Percentiles rank a stretch among this genome's conserved stretches.
phyloP scores from a whole-genome alignment of 2,113 vertebrate species.

The Helogale parvula region DNA sequence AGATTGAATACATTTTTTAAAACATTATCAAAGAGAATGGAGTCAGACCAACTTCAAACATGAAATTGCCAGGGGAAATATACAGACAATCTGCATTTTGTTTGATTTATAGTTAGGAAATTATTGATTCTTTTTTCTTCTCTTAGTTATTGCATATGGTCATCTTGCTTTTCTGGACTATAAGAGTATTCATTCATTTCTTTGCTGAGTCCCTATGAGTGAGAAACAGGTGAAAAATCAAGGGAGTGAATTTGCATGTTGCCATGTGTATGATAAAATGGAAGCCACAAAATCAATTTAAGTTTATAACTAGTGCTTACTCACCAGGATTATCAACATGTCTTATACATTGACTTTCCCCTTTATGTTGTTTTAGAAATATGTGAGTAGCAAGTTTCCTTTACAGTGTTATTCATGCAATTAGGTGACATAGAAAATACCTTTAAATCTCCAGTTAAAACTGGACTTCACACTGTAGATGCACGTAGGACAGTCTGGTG shows the following conservation, averaged over 20 bases:
- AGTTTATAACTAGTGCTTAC: neutral
- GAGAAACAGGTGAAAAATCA: neutral
- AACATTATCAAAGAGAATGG: constrained; percentile 5
- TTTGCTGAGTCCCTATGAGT: neutral
- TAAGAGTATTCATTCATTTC: neutral
- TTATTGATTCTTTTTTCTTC: constrained; percentile 34
- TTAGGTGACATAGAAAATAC: neutral
- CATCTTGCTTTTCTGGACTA: constrained; percentile 40
- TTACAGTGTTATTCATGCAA: neutral
- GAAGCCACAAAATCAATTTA: constrained; percentile 25
- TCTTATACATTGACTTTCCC: constrained; percentile 26
- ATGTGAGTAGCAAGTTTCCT: constrained; percentile 40
- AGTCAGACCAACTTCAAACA: constrained; percentile 31
- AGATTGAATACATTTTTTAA: constrained; percentile 49
- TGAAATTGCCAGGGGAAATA: constrained; percentile 43
- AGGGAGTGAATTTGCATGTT: constrained; percentile 40
- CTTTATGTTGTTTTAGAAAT: constrained; percentile 49
- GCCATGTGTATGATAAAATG: neutral
- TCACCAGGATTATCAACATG: neutral
- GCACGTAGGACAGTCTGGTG: neutral
- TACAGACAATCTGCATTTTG: constrained; percentile 36
- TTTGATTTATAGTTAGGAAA: constrained; percentile 47
- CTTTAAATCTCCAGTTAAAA: constrained; percentile 24
- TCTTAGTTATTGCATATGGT: neutral
- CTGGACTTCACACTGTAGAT: neutral